Conservation (phyloP, 1,140 invertebrate genomes). For the Belonocnema kinseyi region DNA sequence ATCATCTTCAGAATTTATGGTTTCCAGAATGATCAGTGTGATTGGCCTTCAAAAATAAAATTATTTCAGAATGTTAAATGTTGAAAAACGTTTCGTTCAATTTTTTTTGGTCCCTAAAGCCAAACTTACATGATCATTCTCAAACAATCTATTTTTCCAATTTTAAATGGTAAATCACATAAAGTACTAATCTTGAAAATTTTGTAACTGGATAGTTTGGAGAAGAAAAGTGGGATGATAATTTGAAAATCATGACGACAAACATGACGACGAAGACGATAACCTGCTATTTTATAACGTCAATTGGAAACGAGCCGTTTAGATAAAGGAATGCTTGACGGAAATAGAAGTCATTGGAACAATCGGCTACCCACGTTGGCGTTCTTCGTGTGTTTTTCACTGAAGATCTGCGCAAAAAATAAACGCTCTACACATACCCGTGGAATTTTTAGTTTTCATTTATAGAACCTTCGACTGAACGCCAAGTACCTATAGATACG, state of each 20-base stretch:
- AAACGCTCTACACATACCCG: neutral
- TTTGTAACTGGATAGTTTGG: neutral
- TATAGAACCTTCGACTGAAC: neutral
- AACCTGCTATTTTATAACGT: neutral
- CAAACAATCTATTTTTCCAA: too few species aligned
- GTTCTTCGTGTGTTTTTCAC: constrained; percentile 5
- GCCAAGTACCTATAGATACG: neutral
- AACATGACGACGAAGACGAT: constrained; percentile 21
- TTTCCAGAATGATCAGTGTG: too few species aligned
- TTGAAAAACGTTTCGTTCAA: too few species aligned
- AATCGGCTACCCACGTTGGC: constrained; percentile 5
- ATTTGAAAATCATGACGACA: neutral
- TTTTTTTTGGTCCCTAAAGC: too few species aligned
- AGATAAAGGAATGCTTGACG: constrained; percentile 15
- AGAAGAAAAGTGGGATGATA: neutral
- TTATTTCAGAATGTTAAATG: too few species aligned
- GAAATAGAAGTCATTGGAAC: constrained; percentile 29
- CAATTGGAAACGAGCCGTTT: constrained; percentile 26
- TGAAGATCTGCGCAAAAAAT: constrained; percentile 11
- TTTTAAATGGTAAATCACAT: too few species aligned
- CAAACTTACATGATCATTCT: too few species aligned
- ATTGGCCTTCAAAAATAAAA: too few species aligned
- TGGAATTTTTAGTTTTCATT: neutral
- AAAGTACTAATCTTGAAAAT: too few species aligned
- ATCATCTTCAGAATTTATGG: too few species aligned